phyloP scores from a whole-genome alignment of 2,113 vertebrate genomes.

The Rissa tridactyla region DNA sequence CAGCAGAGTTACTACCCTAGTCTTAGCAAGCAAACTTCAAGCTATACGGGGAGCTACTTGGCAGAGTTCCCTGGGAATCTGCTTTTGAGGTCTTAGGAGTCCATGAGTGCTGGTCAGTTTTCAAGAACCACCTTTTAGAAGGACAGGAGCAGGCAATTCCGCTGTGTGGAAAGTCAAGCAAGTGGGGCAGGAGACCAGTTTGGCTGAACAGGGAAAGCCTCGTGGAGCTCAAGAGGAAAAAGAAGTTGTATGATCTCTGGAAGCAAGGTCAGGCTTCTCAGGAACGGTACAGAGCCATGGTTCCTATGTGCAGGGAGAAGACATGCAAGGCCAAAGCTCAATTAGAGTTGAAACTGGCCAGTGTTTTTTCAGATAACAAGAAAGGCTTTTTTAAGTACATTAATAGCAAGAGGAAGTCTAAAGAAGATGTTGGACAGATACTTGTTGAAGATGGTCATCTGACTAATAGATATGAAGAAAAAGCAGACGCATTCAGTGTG shows the following conservation, averaged over 20 bases:
- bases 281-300: background rate
- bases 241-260: background rate
- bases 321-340: background rate
- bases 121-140: background rate
- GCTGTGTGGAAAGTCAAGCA: background rate
- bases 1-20: background rate
- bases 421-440: background rate
- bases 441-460: background rate
- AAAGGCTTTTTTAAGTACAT: background rate
- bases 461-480: background rate
- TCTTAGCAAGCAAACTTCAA: background rate
- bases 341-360: background rate
- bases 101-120: rapidly evolving
- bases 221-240: background rate
- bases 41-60: background rate
- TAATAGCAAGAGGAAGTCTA: background rate
- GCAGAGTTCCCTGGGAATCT: background rate
- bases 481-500: background rate
- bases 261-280: background rate
- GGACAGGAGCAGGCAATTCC: background rate
- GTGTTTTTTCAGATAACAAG: background rate
- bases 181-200: background rate
- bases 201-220: background rate
- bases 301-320: background rate
- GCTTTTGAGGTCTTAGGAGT: background rate